phyloP scores from a whole-genome alignment of 2,797 vertebrate species.

The Sebastes itinus region DNA sequence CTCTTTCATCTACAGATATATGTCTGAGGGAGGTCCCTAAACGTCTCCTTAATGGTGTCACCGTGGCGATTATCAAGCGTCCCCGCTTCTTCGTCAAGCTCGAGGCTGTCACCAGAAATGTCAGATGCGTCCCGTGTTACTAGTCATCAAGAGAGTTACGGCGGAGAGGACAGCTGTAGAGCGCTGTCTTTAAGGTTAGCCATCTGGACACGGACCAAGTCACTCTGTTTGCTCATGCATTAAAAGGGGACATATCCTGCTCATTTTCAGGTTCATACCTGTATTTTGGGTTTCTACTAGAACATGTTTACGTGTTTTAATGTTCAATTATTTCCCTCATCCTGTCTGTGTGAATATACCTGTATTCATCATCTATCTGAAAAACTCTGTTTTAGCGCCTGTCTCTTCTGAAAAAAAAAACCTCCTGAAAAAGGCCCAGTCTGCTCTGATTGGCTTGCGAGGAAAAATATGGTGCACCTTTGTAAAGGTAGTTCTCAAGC shows the following conservation, averaged over 20 bases:
- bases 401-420: no score
- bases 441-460: neutral
- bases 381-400: neutral
- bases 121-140: conserved; percentile 65
- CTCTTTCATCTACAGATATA: conserved; percentile 67
- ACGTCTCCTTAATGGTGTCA: conserved; percentile 80
- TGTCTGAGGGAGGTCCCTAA: conserved; percentile 73
- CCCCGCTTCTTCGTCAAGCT: conserved; percentile 52
- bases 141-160: conserved; percentile 50
- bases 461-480: neutral
- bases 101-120: conserved; percentile 75
- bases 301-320: neutral
- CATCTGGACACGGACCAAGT: conserved; percentile 62
- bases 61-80: conserved; percentile 70
- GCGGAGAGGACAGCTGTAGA: conserved; percentile 58
- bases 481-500: neutral
- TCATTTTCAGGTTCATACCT: neutral
- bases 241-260: neutral
- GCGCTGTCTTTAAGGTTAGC: conserved; percentile 71
- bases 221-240: conserved; percentile 1
- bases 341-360: no score
- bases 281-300: neutral
- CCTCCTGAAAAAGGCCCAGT: neutral
- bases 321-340: no score
- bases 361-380: no score